These are phyloP conservation scores for Dilophus febrilis DNA, from an alignment of 2,888 invertebrate species.

Conservation along the genomic window DNA sequence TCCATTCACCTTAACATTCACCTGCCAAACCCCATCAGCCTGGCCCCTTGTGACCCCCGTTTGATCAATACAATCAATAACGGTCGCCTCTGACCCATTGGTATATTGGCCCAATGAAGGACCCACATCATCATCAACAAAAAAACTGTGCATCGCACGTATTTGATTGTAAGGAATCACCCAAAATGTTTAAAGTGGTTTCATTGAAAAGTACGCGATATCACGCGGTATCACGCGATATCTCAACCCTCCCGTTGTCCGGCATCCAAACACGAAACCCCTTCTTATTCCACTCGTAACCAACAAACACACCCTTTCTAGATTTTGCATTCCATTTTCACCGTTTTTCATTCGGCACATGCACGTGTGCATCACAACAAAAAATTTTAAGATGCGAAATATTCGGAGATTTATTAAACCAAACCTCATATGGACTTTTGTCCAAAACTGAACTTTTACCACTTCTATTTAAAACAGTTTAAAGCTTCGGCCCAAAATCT, in stretches of 20 bases:
- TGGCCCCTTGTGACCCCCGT: no score
- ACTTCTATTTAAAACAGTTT: constrained; percentile 18
- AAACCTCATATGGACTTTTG: constrained; percentile 17
- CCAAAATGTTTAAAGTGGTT: no score
- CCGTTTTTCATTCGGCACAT: not conserved
- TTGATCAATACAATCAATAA: no score
- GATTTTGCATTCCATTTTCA: constrained; percentile 1
- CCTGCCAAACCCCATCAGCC: no score
- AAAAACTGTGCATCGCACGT: no score
- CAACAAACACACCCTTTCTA: constrained; percentile 13
- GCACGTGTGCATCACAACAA: constrained; percentile 1
- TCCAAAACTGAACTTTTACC: constrained; percentile 11
- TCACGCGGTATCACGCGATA: constrained; percentile 9
- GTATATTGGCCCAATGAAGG: no score
- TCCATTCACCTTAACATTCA: no score
- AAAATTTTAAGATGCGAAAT: constrained; percentile 8
- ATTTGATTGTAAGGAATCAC: no score
- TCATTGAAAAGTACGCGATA: no score
- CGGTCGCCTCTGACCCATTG: no score
- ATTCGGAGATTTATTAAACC: constrained; percentile 11
- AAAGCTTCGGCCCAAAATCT: constrained; percentile 25
- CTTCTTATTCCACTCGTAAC: constrained; percentile 18
- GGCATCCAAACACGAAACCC: constrained; percentile 16
- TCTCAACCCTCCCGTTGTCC: constrained; percentile 5
- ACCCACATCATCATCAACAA: no score